Base-by-base conservation (phyloP, 2,888 invertebrate genomes). In the Oligia fasciuncula region DNA sequence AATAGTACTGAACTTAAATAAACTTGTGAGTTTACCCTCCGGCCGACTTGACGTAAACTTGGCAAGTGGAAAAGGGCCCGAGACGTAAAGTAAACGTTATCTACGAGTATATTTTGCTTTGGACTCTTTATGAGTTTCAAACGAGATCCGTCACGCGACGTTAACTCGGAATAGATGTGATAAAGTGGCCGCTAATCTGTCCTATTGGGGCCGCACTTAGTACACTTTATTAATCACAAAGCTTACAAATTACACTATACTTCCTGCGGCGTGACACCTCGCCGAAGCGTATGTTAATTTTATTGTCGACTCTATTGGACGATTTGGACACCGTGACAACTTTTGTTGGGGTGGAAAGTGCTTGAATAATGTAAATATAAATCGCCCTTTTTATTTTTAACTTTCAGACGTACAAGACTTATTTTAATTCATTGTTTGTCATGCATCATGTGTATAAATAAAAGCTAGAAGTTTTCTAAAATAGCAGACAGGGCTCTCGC, bases 151-250 rank as follows among this genome's bases (percentile, higher is more conserved):
- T 97, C 97, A 97, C 97, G 97, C 97, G 93, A 97, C 95, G 96
- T 96, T 96, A 95, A 95, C 95, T 96, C 93, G 93, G 95, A 94
- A 97, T 97, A 95, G 96, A 96, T 95, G 97, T 97, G 96, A 97
- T 97, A 97, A 97, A 97, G 95, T 96, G 97, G 92, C 94, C 96
- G 96, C 96, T 97, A 97, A 97, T 97, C 97, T 96, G 95, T 96
- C 95, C 96, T 95, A 96, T 96, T 96, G 95, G 96, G 95, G 96
- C 94, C 96, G 94, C 97, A 97, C 96, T 97, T 97, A 96, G 96
- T 96, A 95, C 96, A 95, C 94, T 97, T 97, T 97, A 97, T 97
- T 97, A 97, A 97, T 97, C 97, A 96, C 96, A 96, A 97, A 96
- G 95, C 95, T 96, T 96, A 96, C 97, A 97, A 97, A 97, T 96